Evolutionary conservation across 2,797 vertebrate species (phyloP), one percentile per base, ranked within the genome.

Genomic region (Sebastes flavidus): DNA sequence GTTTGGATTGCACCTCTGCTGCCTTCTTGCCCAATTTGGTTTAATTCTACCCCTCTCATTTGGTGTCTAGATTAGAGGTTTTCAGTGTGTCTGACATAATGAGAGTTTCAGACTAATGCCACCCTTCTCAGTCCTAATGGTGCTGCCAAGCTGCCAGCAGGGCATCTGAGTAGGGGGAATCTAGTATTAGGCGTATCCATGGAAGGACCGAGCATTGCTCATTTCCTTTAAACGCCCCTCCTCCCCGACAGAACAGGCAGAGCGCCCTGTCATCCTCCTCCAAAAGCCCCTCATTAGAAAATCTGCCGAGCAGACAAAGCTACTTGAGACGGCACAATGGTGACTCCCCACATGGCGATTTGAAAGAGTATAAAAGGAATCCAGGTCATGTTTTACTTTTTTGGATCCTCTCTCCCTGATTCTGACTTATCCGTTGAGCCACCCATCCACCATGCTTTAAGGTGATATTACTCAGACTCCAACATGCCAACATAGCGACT

Each of bases 241-340:
- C 87, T 88, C 86, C 84, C 72, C 38, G 5, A 78, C 84, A 80
- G 80, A 80, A 67, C 79, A 72, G 87, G 81, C 87, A 73, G 77
- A 84, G 68, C 83, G 80, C 80, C 81, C 90, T 93, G 92, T 94
- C 93, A 94, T 92, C 90, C 92, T 87, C 87, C 89, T 94, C 92
- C 91, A 89, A 93, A 92, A 94, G 82, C 89, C 89, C 88, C 91
- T 95, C 91, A 93, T 96, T 95, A 94, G 89, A 93, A 91, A 92
- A 91, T 90, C 85, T 89, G 84, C 91, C 18, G 74, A 81, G 89
- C 88, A 93, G 91, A 95, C 91, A 92, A 92, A 92, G 93, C 92
- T 92, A 83, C 91, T 94, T 91, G 90, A 91, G 90, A 80, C 56
- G 62, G 78, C 84, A 92, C 89, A 92, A 90, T 90, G 76, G 88